Evolutionary conservation across 2,113 vertebrate genomes (phyloP).

Genomic region (Scartelaos histophorus): DNA sequence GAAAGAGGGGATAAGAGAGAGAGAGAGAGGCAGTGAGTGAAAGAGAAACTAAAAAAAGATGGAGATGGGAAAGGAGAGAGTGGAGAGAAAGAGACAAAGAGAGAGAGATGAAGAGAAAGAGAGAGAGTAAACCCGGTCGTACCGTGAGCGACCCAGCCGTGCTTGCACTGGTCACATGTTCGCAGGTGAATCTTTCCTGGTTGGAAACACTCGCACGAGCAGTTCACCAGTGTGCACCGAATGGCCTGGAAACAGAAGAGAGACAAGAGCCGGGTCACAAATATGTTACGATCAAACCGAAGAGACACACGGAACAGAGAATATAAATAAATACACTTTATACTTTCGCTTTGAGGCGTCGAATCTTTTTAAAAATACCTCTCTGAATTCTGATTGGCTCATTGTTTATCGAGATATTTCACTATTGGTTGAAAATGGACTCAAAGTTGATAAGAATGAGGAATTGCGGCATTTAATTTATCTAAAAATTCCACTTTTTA

Average conservation of each 20-base stretch:
- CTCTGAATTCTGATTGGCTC: no score
- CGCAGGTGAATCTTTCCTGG: constrained; percentile 98
- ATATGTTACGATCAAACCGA: not conserved
- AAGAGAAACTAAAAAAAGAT: no score
- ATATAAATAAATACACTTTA: not conserved
- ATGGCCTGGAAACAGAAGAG: constrained; percentile 83
- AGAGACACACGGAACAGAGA: not conserved
- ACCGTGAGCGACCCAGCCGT: constrained; percentile 99
- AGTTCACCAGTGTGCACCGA: constrained; percentile 98
- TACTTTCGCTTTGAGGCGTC: no score
- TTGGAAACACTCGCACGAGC: constrained; percentile 98
- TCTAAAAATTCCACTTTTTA: no score
- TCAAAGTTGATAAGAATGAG: no score
- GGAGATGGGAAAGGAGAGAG: no score
- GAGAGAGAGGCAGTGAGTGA: not conserved
- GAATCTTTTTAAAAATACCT: no score
- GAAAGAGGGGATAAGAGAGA: not conserved
- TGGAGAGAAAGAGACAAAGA: not conserved
- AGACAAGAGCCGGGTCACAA: constrained; percentile 32
- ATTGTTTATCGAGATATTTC: no score
- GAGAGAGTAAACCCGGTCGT: constrained; percentile 55
- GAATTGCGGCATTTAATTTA: no score
- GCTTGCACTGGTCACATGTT: constrained; percentile 99
- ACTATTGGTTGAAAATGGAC: no score
- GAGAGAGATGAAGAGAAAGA: not conserved